phyloP scores from a whole-genome alignment of 2,888 invertebrate genomes.

The Megamerina dolium region DNA sequence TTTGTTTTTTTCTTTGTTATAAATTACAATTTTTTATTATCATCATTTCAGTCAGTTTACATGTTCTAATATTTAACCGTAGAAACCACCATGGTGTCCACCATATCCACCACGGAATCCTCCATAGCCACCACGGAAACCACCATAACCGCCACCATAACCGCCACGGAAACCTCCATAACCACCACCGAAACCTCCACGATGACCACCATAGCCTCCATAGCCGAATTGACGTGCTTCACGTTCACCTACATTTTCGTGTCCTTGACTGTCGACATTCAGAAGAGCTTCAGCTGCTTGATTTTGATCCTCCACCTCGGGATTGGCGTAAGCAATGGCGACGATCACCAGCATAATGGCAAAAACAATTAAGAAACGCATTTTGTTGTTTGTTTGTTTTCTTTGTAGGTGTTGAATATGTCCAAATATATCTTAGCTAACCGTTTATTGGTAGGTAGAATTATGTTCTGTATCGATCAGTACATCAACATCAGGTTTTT shows the following conservation, averaged over 20 bases:
- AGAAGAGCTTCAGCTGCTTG: slow-evolving; percentile 18
- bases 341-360: slow-evolving; percentile 16
- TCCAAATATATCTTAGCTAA: too few species aligned
- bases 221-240: slow-evolving; percentile 22
- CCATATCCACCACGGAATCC: slow-evolving; percentile 16
- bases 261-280: slow-evolving; percentile 24
- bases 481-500: neutral
- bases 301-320: slow-evolving; percentile 10
- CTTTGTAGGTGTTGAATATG: neutral
- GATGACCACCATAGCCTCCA: slow-evolving; percentile 16
- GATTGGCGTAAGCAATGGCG: slow-evolving; percentile 15
- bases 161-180: slow-evolving; percentile 6
- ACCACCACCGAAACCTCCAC: slow-evolving; percentile 15
- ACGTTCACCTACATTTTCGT: slow-evolving; percentile 28
- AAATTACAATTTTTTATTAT: too few species aligned
- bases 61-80: slow-evolving; percentile 13
- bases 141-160: slow-evolving; percentile 12
- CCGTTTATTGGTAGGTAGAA: too few species aligned
- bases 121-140: slow-evolving; percentile 10
- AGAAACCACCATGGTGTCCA: slow-evolving; percentile 11
- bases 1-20: too few species aligned
- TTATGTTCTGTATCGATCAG: too few species aligned
- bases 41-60: neutral
- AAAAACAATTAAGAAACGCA: slow-evolving; percentile 23
- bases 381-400: slow-evolving; percentile 12